Evolutionary conservation across 1,140 invertebrate species (phyloP).

Genomic region (Planococcus citri): DNA sequence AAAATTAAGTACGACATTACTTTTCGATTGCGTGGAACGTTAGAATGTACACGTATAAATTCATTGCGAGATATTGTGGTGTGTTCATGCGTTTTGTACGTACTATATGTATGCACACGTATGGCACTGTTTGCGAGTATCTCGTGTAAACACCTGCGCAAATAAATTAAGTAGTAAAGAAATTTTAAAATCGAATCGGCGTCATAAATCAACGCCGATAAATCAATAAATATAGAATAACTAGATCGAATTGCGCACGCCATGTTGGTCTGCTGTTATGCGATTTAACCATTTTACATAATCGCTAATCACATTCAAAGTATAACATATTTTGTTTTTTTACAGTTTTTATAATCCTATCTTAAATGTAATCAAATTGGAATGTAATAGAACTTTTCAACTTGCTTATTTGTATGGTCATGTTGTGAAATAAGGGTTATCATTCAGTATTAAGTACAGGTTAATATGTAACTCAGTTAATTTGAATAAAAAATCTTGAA

Average conservation of each 20-base stretch:
- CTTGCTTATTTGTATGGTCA: too few relatives aligned
- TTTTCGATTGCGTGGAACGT: constrained; percentile 17
- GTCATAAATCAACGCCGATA: constrained; percentile 13
- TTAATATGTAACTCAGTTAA: too few relatives aligned
- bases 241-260: constrained; percentile 12
- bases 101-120: not conserved
- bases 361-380: not conserved
- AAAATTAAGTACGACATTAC: constrained; percentile 19
- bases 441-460: too few relatives aligned
- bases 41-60: not conserved
- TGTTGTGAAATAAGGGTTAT: too few relatives aligned
- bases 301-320: not conserved
- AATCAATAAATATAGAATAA: constrained; percentile 17
- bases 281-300: constrained; percentile 9
- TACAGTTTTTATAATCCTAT: not conserved
- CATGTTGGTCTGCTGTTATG: not conserved
- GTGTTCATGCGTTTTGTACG: not conserved
- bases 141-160: constrained; percentile 15
- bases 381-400: not conserved
- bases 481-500: too few relatives aligned
- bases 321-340: not conserved
- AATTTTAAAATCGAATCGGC: constrained; percentile 7
- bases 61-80: not conserved
- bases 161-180: constrained; percentile 10
- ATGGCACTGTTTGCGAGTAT: not conserved